Conservation (phyloP, 2,797 vertebrate species). For the Hemitrygon akajei region DNA sequence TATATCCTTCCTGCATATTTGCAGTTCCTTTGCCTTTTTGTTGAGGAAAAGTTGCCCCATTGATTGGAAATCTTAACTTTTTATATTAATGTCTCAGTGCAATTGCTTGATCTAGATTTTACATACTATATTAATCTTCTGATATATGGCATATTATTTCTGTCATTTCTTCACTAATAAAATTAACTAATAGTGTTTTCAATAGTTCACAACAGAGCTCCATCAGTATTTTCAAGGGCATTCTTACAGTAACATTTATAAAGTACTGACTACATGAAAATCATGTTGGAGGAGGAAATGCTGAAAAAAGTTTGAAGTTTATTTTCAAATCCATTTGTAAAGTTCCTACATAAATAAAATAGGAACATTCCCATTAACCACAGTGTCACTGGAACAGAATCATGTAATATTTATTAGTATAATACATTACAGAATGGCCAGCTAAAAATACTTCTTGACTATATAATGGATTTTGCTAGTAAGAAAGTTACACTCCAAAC, state of each 20-base stretch:
- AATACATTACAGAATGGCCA: neutral
- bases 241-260: neutral
- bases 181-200: neutral
- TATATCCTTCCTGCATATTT: too few species aligned
- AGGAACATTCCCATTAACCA: constrained; percentile 21
- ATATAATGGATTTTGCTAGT: neutral
- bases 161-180: neutral
- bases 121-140: too few species aligned
- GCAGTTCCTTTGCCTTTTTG: too few species aligned
- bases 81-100: too few species aligned
- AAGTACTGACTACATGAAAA: neutral
- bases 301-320: neutral
- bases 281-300: neutral
- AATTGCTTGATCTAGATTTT: too few species aligned
- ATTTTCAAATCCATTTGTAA: constrained; percentile 3
- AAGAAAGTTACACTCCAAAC: neutral
- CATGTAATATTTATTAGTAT: constrained; percentile 22
- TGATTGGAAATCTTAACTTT: too few species aligned
- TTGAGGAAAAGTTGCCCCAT: too few species aligned
- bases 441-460: constrained; percentile 9
- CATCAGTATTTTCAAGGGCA: neutral
- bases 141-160: neutral
- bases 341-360: constrained; percentile 24
- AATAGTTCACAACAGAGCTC: neutral
- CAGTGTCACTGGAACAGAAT: neutral